Evolutionary conservation across 2,888 invertebrate species (phyloP), one percentile per base, ranked within the genome.

Genomic region (Endomychus coccineus): DNA sequence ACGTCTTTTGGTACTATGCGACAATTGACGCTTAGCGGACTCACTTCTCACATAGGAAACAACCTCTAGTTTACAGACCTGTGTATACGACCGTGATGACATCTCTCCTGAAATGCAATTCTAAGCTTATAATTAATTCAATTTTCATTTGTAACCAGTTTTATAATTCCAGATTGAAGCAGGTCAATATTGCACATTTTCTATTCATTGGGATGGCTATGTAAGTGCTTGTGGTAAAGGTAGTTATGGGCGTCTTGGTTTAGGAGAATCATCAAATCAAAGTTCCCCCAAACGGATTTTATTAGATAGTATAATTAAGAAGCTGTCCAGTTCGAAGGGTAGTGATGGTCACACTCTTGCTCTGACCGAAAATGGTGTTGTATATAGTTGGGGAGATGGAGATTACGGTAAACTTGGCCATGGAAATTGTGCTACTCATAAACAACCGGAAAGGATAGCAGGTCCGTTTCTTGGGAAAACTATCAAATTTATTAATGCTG

Each of bases 101-200:
- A n/a, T n/a, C n/a, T n/a, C n/a, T n/a, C n/a, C n/a, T n/a, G n/a
- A n/a, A n/a, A n/a, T n/a, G n/a, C n/a, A n/a, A n/a, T n/a, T n/a
- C n/a, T n/a, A n/a, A n/a, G n/a, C n/a, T n/a, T n/a, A n/a, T n/a
- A n/a, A n/a, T n/a, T n/a, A n/a, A n/a, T n/a, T n/a, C n/a, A n/a
- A n/a, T n/a, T n/a, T n/a, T n/a, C n/a, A n/a, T n/a, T n/a, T n/a
- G n/a, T n/a, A n/a, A n/a, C n/a, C n/a, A n/a, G n/a, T n/a, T n/a
- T n/a, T n/a, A n/a, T 40, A 40, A 39, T 39, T 50, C 23, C 40
- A 75, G 74, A 62, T 73, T 22, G 78, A 78, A 59, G 76, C 77
- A 13, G 78, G 78, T 1, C 77, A 77, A 52, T 77, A 76, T 50
- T 78, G 77, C 53, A 75, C 77, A 1, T 78, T 78, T 59, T 63